phyloP scores from a whole-genome alignment of 1,140 invertebrate species.

The Macrobrachium nipponense region DNA sequence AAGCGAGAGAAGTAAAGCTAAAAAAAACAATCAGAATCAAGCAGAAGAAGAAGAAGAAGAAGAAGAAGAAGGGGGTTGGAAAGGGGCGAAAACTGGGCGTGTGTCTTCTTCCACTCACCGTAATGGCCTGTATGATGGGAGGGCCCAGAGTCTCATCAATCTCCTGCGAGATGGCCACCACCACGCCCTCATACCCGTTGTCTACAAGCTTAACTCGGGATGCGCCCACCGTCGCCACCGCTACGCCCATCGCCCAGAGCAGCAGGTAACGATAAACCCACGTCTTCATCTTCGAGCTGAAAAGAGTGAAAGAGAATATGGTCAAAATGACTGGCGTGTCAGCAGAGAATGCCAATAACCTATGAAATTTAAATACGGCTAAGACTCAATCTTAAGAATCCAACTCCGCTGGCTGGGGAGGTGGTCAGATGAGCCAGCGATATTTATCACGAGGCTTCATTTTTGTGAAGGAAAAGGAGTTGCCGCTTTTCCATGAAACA shows the following conservation, averaged over 20 bases:
- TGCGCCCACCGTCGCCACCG: constrained; percentile 5
- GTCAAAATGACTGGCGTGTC: background rate
- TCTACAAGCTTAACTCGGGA: constrained; percentile 27
- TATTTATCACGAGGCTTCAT: no score
- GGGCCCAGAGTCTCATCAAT: constrained; percentile 36
- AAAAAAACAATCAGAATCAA: background rate
- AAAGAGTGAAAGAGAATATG: background rate
- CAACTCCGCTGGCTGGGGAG: no score
- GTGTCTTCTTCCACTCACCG: constrained; percentile 2
- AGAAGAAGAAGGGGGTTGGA: background rate
- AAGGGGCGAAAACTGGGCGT: background rate
- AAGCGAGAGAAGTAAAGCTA: background rate
- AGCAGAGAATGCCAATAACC: no score
- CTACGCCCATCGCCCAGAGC: constrained; percentile 18
- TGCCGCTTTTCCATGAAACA: no score
- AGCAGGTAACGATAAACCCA: background rate
- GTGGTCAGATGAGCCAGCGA: no score
- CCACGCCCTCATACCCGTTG: constrained; percentile 54
- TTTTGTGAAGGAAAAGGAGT: no score
- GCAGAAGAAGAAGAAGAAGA: background rate
- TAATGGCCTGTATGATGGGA: constrained; percentile 23
- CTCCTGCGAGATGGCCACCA: constrained; percentile 48
- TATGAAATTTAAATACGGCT: no score
- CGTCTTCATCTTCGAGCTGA: background rate
- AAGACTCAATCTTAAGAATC: no score